These are phyloP conservation scores for Aphelocoma coerulescens DNA, from an alignment of 2,113 vertebrate genomes.

Conservation along the genomic window DNA sequence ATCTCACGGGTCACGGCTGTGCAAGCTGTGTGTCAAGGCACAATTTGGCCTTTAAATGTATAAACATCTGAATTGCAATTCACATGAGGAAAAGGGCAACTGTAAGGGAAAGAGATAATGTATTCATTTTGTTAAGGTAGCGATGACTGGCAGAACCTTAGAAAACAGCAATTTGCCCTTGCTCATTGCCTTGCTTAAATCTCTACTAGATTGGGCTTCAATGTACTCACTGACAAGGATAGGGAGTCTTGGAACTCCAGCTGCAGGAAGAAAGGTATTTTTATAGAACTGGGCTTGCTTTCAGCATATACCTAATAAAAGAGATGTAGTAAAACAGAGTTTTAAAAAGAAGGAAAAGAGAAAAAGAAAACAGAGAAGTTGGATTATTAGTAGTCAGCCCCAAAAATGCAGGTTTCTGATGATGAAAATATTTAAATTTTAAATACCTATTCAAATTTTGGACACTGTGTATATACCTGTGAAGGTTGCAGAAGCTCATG, in stretches of 20 bases:
- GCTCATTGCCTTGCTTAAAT: not conserved
- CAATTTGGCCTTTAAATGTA: not conserved
- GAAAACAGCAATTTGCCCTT: not conserved
- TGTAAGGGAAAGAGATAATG: not conserved
- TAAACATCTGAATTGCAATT: not conserved
- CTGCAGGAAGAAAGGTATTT: not conserved
- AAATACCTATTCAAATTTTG: not conserved
- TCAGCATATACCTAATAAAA: not conserved
- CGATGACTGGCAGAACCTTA: not conserved
- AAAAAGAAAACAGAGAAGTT: not conserved
- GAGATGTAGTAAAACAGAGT: not conserved
- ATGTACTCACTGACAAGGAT: not conserved
- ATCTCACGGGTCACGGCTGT: accelerated
- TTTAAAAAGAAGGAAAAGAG: not conserved
- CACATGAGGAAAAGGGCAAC: not conserved
- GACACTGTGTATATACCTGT: not conserved
- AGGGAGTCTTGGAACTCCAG: not conserved
- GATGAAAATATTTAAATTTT: not conserved
- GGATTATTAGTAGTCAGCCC: not conserved
- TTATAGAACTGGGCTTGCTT: not conserved
- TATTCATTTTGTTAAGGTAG: not conserved
- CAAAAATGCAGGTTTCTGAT: not conserved
- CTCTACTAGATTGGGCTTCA: not conserved
- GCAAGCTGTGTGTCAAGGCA: not conserved
- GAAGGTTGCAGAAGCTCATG: not conserved